Base-by-base conservation (phyloP, 2,113 vertebrate species). In the Lampris megalopsis region DNA sequence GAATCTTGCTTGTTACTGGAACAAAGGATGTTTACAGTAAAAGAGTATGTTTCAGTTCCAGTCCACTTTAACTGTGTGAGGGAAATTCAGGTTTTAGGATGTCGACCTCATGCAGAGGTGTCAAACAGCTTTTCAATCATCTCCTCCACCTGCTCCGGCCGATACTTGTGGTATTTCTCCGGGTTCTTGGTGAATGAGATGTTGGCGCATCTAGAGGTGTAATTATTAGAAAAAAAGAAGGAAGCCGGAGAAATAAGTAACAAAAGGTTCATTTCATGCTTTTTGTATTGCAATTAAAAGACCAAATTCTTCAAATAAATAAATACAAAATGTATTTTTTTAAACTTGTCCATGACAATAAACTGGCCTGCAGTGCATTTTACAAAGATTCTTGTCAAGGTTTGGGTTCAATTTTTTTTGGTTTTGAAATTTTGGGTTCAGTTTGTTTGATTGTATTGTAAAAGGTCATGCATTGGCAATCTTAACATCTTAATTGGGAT, bases 81-180 rank as follows among this genome's bases (percentile, higher is more conserved):
- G 52, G 5, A 5, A 11, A 6, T 45, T 53, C 10, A 13, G 50
- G 11, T 10, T 53, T 53, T 10, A 53, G 13, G 1, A 53, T n/a
- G 63, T 1, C 41, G 13, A 11, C 60, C 45, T 95, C 89, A 99
- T 13, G 98, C 98, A 0, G 98, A 99, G 1, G 98, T 99, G 91
- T 99, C 98, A 9, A 99, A 99, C 50, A 99, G 95, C 89, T 90
- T 96, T 43, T 98, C 97, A 0, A 99, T 99, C 98, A 99, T 99
- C 62, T 97, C 96, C 56, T 97, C 97, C 72, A 99, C 98, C 38
- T 98, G 96, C 42, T 99, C 98, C 0, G 97, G 94, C 0, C 94
- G 94, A 81, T 99, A 99, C 83, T 97, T 98, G 91, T 96, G 95
- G 78, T 99, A 99, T 82, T 99, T 99, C 89, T 98, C 98, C 0